Percentiles rank a stretch among this genome's conserved stretches.
Conservation (phyloP, 2,797 vertebrate genomes). For the Stomatorhinus walkeri region DNA sequence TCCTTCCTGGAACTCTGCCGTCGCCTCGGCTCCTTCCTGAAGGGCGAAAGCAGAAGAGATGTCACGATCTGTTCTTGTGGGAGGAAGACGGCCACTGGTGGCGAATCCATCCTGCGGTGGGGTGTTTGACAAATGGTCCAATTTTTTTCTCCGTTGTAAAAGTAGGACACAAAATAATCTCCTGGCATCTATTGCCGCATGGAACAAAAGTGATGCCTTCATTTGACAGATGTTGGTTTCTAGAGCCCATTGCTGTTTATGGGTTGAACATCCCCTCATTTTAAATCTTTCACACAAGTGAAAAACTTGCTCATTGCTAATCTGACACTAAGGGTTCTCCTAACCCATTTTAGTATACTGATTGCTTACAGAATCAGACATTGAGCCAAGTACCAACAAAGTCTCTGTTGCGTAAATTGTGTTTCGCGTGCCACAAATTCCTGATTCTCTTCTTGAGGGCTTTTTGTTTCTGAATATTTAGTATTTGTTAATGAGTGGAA, state of each 20-base stretch:
- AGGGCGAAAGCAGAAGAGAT: constrained; percentile 22
- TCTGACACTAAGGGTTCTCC: not conserved
- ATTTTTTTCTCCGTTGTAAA: constrained; percentile 21
- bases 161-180: constrained; percentile 38
- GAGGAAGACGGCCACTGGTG: not conserved
- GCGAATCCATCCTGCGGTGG: constrained; percentile 16
- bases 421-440: not conserved
- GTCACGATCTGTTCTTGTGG: constrained; percentile 8
- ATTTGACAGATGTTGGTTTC: constrained; percentile 15
- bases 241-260: not conserved
- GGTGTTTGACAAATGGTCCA: constrained; percentile 29
- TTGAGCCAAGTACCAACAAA: not conserved
- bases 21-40: constrained; percentile 1
- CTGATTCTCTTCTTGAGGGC: not conserved
- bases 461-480: not conserved
- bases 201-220: constrained; percentile 5
- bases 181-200: constrained; percentile 25
- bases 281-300: not conserved
- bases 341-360: not conserved
- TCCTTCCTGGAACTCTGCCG: not conserved
- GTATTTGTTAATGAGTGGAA: not conserved
- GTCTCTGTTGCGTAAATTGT: not conserved
- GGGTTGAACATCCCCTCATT: not conserved
- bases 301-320: not conserved
- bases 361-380: not conserved